Conservation (phyloP, 2,797 vertebrate species). For the Simalia tracyae region DNA sequence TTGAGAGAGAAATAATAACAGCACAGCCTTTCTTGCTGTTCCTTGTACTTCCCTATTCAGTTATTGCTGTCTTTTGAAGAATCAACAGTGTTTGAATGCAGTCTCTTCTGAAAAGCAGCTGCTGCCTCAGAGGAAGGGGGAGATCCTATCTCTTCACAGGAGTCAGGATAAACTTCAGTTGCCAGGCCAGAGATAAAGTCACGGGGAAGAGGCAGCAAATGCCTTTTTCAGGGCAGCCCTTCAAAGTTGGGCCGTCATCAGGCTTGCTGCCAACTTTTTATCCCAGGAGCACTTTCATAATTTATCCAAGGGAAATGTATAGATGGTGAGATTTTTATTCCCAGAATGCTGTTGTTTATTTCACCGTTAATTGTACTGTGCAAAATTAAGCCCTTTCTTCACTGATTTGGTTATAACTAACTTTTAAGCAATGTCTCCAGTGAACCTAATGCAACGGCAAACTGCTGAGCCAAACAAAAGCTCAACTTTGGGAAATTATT, state of each 20-base stretch:
- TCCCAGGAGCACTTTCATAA: neutral
- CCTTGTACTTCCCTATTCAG: neutral
- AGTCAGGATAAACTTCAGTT: neutral
- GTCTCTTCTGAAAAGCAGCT: neutral
- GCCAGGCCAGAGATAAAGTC: neutral
- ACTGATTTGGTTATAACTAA: neutral
- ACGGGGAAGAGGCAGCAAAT: neutral
- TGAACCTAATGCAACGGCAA: neutral
- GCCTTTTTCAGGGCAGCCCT: neutral
- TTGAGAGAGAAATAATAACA: neutral
- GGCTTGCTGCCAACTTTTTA: neutral
- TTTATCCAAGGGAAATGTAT: neutral
- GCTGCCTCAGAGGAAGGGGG: neutral
- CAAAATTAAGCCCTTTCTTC: neutral
- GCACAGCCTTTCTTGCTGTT: neutral
- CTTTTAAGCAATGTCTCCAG: neutral
- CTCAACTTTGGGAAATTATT: neutral
- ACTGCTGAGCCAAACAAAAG: neutral
- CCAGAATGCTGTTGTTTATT: neutral
- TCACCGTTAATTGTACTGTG: neutral
- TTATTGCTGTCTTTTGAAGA: neutral
- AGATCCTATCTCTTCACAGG: neutral
- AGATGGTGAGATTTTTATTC: neutral
- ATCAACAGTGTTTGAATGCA: neutral
- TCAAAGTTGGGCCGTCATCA: neutral